Conservation (phyloP, 2,113 vertebrate species). For the Rhadina sibilatrix region DNA sequence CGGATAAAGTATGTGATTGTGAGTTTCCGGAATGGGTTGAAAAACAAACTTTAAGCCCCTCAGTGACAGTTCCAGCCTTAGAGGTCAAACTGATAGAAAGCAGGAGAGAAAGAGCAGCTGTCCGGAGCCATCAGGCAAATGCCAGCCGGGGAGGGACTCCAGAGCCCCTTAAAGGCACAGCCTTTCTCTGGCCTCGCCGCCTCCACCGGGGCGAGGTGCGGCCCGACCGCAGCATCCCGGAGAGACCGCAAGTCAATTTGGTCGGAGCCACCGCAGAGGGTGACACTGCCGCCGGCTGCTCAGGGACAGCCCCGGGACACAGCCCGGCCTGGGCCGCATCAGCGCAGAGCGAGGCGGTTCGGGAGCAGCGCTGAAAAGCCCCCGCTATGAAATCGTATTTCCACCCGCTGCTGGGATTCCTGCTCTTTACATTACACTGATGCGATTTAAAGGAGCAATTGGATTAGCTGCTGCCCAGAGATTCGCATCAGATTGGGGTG, state of each 20-base stretch:
- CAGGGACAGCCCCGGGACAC: not conserved
- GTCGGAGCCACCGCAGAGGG: not conserved
- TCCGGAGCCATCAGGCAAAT: slow-evolving; percentile 64
- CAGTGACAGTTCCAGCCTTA: slow-evolving; percentile 78
- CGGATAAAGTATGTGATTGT: slow-evolving; percentile 77
- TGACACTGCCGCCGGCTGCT: not conserved
- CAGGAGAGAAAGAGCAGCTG: slow-evolving; percentile 75
- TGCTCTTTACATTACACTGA: not conserved
- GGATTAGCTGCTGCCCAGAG: not conserved
- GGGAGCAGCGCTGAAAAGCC: not conserved
- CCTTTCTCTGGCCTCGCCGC: not conserved
- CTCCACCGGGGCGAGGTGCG: not conserved
- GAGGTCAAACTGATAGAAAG: slow-evolving; percentile 87
- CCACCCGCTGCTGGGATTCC: not conserved
- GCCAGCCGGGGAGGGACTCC: slow-evolving; percentile 47
- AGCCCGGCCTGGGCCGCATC: not conserved
- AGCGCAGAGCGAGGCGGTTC: fast-evolving
- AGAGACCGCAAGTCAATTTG: not conserved
- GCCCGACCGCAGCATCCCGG: not conserved
- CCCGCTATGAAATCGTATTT: not conserved
- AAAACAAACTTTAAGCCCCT: slow-evolving; percentile 85
- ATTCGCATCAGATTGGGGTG: not conserved
- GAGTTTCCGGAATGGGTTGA: slow-evolving; percentile 84
- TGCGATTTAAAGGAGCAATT: not conserved
- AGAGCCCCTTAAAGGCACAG: slow-evolving; percentile 56